Percentiles rank a stretch among this genome's conserved stretches.
phyloP scores from a whole-genome alignment of 2,113 vertebrate species.

The Lonchura striata region DNA sequence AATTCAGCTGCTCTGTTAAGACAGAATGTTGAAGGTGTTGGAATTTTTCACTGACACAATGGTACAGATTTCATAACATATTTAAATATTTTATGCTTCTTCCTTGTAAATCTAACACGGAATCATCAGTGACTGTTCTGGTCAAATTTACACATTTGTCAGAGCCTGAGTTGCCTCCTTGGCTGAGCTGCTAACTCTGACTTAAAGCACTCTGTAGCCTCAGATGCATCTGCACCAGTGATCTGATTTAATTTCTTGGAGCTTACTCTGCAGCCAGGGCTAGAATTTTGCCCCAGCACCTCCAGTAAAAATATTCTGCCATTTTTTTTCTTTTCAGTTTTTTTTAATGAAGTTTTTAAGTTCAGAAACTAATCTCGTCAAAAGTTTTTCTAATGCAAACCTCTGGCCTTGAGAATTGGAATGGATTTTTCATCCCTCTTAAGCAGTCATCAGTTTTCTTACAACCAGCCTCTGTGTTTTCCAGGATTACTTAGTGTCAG shows the following conservation, averaged over 20 bases:
- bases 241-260: not conserved
- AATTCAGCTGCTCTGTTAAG: slow-evolving; percentile 32
- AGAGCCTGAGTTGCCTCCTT: not conserved
- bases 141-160: not conserved
- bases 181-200: not conserved
- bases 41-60: slow-evolving; percentile 24
- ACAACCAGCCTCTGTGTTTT: slow-evolving; percentile 44
- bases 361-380: not conserved
- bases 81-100: slow-evolving; percentile 25
- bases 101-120: not conserved
- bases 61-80: slow-evolving; percentile 24
- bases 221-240: not conserved
- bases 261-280: not conserved
- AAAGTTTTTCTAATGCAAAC: slow-evolving; percentile 8
- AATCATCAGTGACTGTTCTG: not conserved
- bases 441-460: slow-evolving; percentile 63
- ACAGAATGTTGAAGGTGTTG: slow-evolving; percentile 21
- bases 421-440: slow-evolving; percentile 60
- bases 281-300: not conserved
- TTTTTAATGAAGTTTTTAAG: not conserved
- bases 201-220: not conserved
- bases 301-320: not conserved
- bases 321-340: not conserved
- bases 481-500: slow-evolving; percentile 64
- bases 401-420: slow-evolving; percentile 35